These are phyloP conservation scores for Sebastes vulpes DNA, from an alignment of 2,797 vertebrate species.

Conservation along the genomic window DNA sequence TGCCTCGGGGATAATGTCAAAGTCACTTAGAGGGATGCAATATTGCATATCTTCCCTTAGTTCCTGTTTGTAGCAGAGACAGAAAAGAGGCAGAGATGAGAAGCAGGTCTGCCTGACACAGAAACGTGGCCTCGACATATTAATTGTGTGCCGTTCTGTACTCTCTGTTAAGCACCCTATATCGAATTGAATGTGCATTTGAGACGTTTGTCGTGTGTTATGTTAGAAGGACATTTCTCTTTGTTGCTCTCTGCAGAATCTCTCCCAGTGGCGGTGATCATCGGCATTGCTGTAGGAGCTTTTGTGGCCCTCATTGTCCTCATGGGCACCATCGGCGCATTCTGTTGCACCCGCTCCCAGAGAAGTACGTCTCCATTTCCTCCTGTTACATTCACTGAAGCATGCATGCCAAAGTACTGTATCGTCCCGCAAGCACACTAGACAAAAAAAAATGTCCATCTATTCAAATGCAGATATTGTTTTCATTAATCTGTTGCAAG, in stretches of 20 bases:
- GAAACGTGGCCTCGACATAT: not conserved
- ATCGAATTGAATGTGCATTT: not conserved
- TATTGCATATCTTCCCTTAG: not conserved
- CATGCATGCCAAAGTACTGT: conserved; percentile 56
- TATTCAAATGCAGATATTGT: conserved; percentile 4
- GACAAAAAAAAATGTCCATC: conserved; percentile 64
- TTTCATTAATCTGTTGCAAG: not conserved
- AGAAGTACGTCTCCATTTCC: conserved; percentile 90
- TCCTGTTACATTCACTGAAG: conserved; percentile 15
- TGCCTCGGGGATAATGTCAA: conserved; percentile 9
- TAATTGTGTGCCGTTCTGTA: not conserved
- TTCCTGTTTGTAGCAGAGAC: conserved; percentile 5
- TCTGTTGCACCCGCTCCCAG: conserved; percentile 98
- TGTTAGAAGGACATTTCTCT: conserved; percentile 57
- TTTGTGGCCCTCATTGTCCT: conserved; percentile 97
- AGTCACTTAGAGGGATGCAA: conserved; percentile 19
- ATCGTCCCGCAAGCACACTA: conserved; percentile 27
- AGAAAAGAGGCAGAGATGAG: not conserved
- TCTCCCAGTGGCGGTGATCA: conserved; percentile 97
- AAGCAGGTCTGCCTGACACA: not conserved
- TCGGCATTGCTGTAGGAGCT: conserved; percentile 96
- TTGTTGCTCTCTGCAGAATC: conserved; percentile 89
- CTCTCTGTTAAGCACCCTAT: not conserved
- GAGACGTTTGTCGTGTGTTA: conserved; percentile 28
- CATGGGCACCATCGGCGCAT: conserved; percentile 97